Evolutionary conservation across 2,797 vertebrate genomes (phyloP).

Genomic region (Masticophis lateralis): DNA sequence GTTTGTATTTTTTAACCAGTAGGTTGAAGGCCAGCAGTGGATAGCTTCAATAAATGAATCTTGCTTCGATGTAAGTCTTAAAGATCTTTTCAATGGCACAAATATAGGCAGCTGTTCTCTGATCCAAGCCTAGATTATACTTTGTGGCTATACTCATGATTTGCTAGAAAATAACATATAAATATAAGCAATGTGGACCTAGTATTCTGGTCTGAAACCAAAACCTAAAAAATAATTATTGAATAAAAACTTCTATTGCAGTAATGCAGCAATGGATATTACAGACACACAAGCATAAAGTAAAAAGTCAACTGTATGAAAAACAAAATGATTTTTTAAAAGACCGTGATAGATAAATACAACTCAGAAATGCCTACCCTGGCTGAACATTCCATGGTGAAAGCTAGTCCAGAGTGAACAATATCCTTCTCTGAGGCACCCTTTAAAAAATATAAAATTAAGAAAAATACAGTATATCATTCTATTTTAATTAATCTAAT

Average conservation of each 20-base stretch:
- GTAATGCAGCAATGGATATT: background rate
- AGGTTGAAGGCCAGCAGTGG: background rate
- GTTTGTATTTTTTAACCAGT: background rate
- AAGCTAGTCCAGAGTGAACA: slow-evolving; percentile 79
- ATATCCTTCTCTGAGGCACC: slow-evolving; percentile 61
- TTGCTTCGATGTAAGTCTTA: slow-evolving; percentile 72
- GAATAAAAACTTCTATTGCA: background rate
- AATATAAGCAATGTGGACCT: background rate
- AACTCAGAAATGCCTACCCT: slow-evolving; percentile 59
- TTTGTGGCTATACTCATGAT: slow-evolving; percentile 75
- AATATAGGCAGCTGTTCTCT: slow-evolving; percentile 77
- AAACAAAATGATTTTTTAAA: background rate
- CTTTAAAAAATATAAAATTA: background rate
- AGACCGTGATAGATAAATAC: background rate
- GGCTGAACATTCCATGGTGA: slow-evolving; percentile 80
- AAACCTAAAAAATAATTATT: background rate
- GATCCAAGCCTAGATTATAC: slow-evolving; percentile 78
- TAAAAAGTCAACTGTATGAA: background rate
- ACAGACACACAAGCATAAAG: background rate
- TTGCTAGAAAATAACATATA: slow-evolving; percentile 66
- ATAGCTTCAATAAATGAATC: slow-evolving; percentile 65
- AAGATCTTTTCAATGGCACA: slow-evolving; percentile 81
- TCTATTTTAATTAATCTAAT: background rate
- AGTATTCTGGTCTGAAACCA: background rate
- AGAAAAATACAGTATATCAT: background rate